These are phyloP conservation scores for Hirundichthys speculiger DNA, from an alignment of 2,113 vertebrate species.

Conservation along the genomic window DNA sequence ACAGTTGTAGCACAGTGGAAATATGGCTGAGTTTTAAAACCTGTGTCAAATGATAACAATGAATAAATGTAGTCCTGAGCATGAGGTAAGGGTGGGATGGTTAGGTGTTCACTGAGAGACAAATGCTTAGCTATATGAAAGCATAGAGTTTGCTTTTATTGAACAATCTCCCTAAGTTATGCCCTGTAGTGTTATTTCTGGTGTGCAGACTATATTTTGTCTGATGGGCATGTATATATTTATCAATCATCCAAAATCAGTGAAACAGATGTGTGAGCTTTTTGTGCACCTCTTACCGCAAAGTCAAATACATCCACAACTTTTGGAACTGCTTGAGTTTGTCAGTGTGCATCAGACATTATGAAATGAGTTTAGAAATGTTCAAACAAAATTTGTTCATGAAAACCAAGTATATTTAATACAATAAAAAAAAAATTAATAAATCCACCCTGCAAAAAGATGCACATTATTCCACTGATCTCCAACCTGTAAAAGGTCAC, in stretches of 20 bases:
- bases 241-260: not conserved
- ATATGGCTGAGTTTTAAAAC: slow-evolving; percentile 33
- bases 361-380: too few species aligned
- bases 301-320: slow-evolving; percentile 29
- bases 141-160: too few species aligned
- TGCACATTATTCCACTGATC: slow-evolving; percentile 1
- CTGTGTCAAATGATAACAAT: slow-evolving; percentile 12
- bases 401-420: too few species aligned
- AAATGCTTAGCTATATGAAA: too few species aligned
- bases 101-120: too few species aligned
- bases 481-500: not conserved
- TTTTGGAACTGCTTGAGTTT: slow-evolving; percentile 19
- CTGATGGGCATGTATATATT: not conserved
- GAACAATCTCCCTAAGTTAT: too few species aligned
- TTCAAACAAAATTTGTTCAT: too few species aligned
- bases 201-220: not conserved
- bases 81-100: slow-evolving; percentile 7
- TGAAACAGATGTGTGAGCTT: not conserved
- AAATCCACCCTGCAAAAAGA: not conserved
- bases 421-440: not conserved
- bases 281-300: not conserved
- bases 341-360: not conserved
- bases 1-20: slow-evolving; percentile 28
- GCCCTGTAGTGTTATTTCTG: too few species aligned
- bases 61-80: slow-evolving; percentile 23